phyloP scores from a whole-genome alignment of 2,888 invertebrate genomes.

The Pherbina coryleti region DNA sequence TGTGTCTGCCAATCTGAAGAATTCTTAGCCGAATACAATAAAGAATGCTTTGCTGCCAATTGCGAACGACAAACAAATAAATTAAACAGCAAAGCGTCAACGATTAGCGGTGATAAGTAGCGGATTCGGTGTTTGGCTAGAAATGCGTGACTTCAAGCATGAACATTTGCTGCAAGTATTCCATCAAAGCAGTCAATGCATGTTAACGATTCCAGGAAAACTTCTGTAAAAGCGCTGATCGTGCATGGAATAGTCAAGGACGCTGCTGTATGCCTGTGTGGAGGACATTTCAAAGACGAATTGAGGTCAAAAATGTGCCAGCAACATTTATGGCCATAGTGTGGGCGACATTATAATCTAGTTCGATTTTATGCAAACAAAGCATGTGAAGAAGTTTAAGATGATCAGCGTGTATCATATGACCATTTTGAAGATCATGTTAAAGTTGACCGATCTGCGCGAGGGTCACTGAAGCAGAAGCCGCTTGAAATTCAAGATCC shows the following conservation, averaged over 20 bases:
- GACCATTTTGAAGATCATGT: background rate
- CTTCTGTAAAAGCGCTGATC: background rate
- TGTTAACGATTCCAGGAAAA: conserved; percentile 11
- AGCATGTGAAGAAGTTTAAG: background rate
- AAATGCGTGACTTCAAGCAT: background rate
- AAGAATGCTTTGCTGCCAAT: background rate
- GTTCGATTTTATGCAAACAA: background rate
- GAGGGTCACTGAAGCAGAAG: background rate
- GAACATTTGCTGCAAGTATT: no score
- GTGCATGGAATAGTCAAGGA: conserved; percentile 30
- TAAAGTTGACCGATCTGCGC: background rate
- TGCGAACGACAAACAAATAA: background rate
- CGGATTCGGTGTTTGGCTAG: conserved; percentile 22
- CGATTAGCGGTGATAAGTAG: conserved; percentile 36
- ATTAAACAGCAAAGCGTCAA: background rate
- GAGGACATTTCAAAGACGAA: background rate
- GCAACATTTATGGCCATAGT: background rate
- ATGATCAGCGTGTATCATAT: background rate
- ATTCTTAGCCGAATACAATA: background rate
- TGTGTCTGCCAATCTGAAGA: conserved; percentile 17
- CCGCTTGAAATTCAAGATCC: background rate
- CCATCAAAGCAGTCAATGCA: background rate
- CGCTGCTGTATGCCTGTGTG: background rate
- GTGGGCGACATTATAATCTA: background rate
- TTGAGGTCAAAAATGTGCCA: background rate